phyloP scores from a whole-genome alignment of 2,797 vertebrate species.

The Hybognathus amarus region DNA sequence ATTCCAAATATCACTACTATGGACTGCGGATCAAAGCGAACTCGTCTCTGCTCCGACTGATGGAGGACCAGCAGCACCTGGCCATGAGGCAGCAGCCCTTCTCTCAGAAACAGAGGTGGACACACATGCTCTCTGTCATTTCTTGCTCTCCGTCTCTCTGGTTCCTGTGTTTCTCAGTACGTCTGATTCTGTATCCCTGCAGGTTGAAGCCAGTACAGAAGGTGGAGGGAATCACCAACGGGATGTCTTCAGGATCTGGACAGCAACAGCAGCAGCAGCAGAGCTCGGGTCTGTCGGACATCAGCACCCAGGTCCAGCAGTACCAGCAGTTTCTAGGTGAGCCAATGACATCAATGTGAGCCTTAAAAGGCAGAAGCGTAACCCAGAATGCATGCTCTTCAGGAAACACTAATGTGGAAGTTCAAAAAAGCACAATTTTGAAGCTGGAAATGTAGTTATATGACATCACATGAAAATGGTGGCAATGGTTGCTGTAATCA shows the following conservation, averaged over 20 bases:
- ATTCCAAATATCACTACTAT: conserved; percentile 96
- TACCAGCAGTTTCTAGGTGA: conserved; percentile 96
- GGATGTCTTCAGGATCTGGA: conserved; percentile 83
- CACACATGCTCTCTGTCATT: conserved; percentile 6
- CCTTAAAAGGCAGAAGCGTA: neutral
- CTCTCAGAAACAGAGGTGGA: conserved; percentile 92
- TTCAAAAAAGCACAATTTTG: too few species aligned
- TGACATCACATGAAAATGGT: too few species aligned
- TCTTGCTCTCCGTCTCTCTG: neutral
- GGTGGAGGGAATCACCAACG: conserved; percentile 93
- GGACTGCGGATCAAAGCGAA: conserved; percentile 93
- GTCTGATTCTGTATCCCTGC: conserved; percentile 13
- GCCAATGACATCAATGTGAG: conserved; percentile 49
- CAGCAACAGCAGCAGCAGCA: conserved; percentile 85
- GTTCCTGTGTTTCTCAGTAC: neutral
- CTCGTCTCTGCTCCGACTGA: conserved; percentile 88
- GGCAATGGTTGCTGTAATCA: neutral
- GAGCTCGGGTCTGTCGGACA: conserved; percentile 85
- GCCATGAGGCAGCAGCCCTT: conserved; percentile 96
- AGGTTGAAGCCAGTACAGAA: conserved; percentile 95
- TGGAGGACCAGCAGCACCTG: conserved; percentile 95
- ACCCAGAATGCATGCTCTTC: neutral
- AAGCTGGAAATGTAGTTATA: too few species aligned
- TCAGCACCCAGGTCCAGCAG: conserved; percentile 95
- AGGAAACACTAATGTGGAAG: neutral